Evolutionary conservation across 2,797 vertebrate genomes (phyloP), one percentile per base, ranked within the genome.

Genomic region (Anas bernieri): DNA sequence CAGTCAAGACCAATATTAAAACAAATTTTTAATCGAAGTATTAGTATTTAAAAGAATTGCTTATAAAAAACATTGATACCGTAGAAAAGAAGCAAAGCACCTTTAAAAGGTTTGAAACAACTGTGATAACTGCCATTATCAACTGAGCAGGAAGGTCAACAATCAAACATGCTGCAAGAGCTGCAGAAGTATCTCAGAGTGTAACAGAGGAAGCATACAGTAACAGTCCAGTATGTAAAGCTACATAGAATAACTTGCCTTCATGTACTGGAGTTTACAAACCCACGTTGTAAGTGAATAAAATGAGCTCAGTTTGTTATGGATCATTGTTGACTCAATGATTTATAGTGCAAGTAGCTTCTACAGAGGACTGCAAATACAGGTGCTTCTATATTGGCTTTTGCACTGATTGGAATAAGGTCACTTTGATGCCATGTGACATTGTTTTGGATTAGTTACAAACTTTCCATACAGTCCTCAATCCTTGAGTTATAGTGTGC

Each of bases 381-480:
- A 72, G 72, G 63, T 73, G 76, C 55, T 80, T 88, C 78, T 79
- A 12, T 75, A 35, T 46, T 74, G 88, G 66, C 73, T 94, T 88
- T 94, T 79, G 78, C 1, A 0, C 59, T 94, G 81, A 93, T 70
- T 93, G 58, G 75, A 92, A 82, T 83, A 58, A 95, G 84, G 88
- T 94, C 76, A 91, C 69, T 90, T 88, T 95, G 54, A 33, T 68
- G 76, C 62, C 50, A 6, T 28, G 33, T 90, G 56, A 50, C 77
- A 74, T 62, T 61, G 83, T 33, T 48, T 92, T 92, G 74, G 59
- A 63, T 86, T 95, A 82, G 95, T 96, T 92, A 79, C 75, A 88
- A 83, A 5, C 28, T 88, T 94, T 22, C 56, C 46, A 64, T 55
- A 1, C 59, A 48, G 52, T 52, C 50, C 45, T 64, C 35, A 78